Evolutionary conservation across 1,140 invertebrate species (phyloP).

Genomic region (Camponotus pennsylvanicus): DNA sequence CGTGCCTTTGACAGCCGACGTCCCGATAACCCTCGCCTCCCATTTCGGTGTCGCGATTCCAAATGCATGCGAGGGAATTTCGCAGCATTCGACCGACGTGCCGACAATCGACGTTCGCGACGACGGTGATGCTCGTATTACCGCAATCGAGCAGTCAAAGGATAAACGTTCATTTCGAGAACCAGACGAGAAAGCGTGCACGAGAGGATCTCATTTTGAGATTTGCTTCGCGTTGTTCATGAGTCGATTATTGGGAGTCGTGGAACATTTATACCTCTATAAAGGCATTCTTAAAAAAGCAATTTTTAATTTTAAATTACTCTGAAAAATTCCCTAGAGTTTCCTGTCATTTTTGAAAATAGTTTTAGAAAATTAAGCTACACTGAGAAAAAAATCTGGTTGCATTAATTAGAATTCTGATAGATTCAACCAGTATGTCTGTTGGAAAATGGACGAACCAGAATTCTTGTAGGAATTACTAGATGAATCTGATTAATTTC

Average conservation of each 20-base stretch:
- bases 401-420: too few species aligned
- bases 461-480: too few species aligned
- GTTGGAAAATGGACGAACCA: too few species aligned
- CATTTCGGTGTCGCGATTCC: slow-evolving; percentile 72
- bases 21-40: slow-evolving; percentile 65
- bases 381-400: too few species aligned
- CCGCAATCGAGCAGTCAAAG: slow-evolving; percentile 70
- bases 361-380: too few species aligned
- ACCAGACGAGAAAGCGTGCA: neutral
- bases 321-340: too few species aligned
- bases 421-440: too few species aligned
- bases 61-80: slow-evolving; percentile 71
- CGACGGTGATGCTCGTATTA: slow-evolving; percentile 58
- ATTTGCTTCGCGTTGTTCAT: neutral
- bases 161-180: slow-evolving; percentile 72
- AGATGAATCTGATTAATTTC: too few species aligned
- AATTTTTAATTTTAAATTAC: too few species aligned
- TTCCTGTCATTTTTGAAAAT: too few species aligned
- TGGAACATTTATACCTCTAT: neutral
- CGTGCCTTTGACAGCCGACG: slow-evolving; percentile 66
- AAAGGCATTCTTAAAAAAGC: neutral
- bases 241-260: slow-evolving; percentile 2
- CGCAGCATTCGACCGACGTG: slow-evolving; percentile 45
- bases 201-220: neutral
- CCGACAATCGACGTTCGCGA: slow-evolving; percentile 62